A percentile compares a stretch with the other conserved stretches of the same genome.
phyloP scores from a whole-genome alignment of 2,888 invertebrate genomes.

The Trissolcus japonicus region DNA sequence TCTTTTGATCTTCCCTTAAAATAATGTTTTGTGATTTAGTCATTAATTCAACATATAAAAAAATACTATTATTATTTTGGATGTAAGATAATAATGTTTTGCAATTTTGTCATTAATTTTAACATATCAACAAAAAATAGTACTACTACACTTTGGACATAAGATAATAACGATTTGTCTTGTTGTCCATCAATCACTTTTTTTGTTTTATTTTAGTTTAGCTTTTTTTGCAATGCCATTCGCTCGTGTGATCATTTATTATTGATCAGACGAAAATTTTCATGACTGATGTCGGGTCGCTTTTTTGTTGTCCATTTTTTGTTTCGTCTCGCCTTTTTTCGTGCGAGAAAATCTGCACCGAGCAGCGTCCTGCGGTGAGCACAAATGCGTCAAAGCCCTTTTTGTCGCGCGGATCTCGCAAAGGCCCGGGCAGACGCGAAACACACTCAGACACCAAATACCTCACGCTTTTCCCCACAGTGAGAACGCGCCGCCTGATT shows the following conservation, averaged over 20 bases:
- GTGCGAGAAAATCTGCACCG: constrained; percentile 36
- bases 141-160: too few species aligned
- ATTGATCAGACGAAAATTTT: constrained; percentile 3
- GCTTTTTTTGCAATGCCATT: too few species aligned
- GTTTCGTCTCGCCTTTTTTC: constrained; percentile 14
- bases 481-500: constrained; percentile 47
- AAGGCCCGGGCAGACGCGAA: constrained; percentile 24
- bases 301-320: not conserved
- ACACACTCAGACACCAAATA: constrained; percentile 41
- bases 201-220: not conserved
- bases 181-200: not conserved
- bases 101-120: too few species aligned
- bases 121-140: too few species aligned
- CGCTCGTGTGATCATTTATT: not conserved
- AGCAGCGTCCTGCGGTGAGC: constrained; percentile 28
- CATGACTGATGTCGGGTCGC: constrained; percentile 1
- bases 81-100: too few species aligned
- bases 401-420: constrained; percentile 35
- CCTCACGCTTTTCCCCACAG: constrained; percentile 37
- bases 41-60: too few species aligned
- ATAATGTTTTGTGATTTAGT: too few species aligned
- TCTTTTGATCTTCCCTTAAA: too few species aligned
- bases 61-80: too few species aligned
- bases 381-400: constrained; percentile 50
- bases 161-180: too few species aligned